These are phyloP conservation scores for Melinaea menophilus DNA, from an alignment of 2,888 invertebrate genomes.

Conservation along the genomic window DNA sequence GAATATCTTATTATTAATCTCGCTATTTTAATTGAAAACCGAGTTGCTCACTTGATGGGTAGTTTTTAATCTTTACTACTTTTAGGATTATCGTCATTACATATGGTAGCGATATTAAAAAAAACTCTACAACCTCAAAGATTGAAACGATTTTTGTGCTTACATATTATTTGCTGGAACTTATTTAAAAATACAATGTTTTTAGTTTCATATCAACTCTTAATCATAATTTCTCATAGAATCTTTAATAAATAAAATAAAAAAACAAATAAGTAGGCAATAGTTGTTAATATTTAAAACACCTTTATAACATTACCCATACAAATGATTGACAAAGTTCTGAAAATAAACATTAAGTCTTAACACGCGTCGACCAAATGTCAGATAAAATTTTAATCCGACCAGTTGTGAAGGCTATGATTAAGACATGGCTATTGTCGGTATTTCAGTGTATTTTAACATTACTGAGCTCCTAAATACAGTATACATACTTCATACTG, in stretches of 20 bases:
- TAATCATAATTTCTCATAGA: no score
- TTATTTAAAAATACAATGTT: no score
- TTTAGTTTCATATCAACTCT: no score
- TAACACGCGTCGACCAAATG: slow-evolving; percentile 21
- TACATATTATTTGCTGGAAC: no score
- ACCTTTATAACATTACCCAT: no score
- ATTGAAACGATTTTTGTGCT: no score
- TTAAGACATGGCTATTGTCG: background rate
- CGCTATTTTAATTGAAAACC: slow-evolving; percentile 23
- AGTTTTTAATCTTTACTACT: slow-evolving; percentile 25
- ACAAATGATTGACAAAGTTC: no score
- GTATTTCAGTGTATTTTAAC: slow-evolving; percentile 1
- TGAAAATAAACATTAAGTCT: slow-evolving; percentile 8
- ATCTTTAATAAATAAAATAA: no score
- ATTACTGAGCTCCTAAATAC: background rate
- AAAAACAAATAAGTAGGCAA: no score
- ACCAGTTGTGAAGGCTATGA: slow-evolving; percentile 7
- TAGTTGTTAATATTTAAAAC: no score
- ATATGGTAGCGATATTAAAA: no score
- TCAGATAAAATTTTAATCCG: slow-evolving; percentile 24
- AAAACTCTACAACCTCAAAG: no score
- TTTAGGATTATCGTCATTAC: slow-evolving; percentile 16
- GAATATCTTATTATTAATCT: slow-evolving; percentile 25
- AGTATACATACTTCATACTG: background rate
- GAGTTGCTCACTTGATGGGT: slow-evolving; percentile 15